A percentile compares a stretch with the other conserved stretches of the same genome.
phyloP scores from a whole-genome alignment of 1,140 invertebrate species.

The Myzus persicae region DNA sequence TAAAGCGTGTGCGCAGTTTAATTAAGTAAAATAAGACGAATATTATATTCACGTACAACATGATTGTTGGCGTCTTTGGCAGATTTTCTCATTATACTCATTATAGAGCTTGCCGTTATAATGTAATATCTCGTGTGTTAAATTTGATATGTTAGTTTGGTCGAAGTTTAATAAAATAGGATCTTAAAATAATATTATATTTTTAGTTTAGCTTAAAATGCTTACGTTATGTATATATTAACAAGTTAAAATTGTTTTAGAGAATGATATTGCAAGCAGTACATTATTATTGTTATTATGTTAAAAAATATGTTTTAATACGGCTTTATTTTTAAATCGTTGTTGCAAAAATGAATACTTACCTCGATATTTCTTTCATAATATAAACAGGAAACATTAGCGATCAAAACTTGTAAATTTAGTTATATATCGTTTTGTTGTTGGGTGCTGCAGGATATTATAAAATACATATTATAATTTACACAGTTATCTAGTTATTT shows the following conservation, averaged over 20 bases:
- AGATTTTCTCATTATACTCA: background rate
- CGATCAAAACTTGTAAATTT: background rate
- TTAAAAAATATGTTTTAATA: background rate
- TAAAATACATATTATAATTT: background rate
- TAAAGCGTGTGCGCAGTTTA: background rate
- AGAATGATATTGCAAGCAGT: background rate
- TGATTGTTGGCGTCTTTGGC: background rate
- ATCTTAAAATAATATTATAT: conserved; percentile 16
- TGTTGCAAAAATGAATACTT: background rate
- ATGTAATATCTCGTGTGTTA: background rate
- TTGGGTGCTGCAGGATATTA: background rate
- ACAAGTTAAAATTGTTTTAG: background rate
- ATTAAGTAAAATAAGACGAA: background rate
- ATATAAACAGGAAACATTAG: background rate
- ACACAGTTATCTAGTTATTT: background rate
- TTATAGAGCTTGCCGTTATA: background rate
- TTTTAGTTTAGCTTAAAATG: background rate
- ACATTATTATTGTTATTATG: background rate
- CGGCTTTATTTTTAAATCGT: background rate
- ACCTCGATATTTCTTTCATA: background rate
- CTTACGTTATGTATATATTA: background rate
- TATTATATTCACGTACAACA: background rate
- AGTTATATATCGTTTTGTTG: background rate
- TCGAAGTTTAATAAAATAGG: background rate
- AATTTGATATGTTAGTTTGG: background rate